Conservation (phyloP, 2,797 vertebrate species). For the Valencia hispanica region DNA sequence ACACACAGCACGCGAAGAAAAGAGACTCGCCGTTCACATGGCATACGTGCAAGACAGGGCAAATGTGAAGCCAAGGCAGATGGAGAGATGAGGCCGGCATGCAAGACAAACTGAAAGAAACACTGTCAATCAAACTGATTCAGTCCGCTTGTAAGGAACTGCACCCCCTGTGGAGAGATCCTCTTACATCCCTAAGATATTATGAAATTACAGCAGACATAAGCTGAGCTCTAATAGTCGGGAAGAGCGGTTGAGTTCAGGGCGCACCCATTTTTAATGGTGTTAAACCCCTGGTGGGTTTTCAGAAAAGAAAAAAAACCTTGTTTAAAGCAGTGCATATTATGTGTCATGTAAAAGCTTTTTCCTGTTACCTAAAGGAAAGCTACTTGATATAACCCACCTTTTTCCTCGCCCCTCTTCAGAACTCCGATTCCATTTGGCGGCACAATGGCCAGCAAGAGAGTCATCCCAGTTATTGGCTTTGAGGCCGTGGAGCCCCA, state of each 20-base stretch:
- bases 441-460: constrained; percentile 73
- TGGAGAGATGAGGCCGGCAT: constrained; percentile 15
- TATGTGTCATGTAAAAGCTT: constrained; percentile 15
- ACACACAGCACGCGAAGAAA: constrained; percentile 49
- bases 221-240: constrained; percentile 40
- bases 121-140: constrained; percentile 22
- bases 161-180: constrained; percentile 41
- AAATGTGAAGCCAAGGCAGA: constrained; percentile 50
- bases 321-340: constrained; percentile 29
- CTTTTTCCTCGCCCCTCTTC: constrained; percentile 12
- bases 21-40: constrained; percentile 57
- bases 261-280: neutral
- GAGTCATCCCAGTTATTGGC: constrained; percentile 71
- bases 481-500: constrained; percentile 74
- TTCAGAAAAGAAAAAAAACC: neutral
- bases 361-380: neutral
- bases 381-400: neutral
- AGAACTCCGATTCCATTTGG: constrained; percentile 91
- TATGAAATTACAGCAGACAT: constrained; percentile 45
- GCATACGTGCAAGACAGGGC: constrained; percentile 39
- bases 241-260: constrained; percentile 3
- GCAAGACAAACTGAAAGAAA: constrained; percentile 46
- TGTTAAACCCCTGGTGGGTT: constrained; percentile 9
- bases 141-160: constrained; percentile 34
- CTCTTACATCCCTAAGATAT: constrained; percentile 39